These are phyloP conservation scores for Apodemus agrarius DNA, from an alignment of 2,797 vertebrate species.

Conservation along the genomic window DNA sequence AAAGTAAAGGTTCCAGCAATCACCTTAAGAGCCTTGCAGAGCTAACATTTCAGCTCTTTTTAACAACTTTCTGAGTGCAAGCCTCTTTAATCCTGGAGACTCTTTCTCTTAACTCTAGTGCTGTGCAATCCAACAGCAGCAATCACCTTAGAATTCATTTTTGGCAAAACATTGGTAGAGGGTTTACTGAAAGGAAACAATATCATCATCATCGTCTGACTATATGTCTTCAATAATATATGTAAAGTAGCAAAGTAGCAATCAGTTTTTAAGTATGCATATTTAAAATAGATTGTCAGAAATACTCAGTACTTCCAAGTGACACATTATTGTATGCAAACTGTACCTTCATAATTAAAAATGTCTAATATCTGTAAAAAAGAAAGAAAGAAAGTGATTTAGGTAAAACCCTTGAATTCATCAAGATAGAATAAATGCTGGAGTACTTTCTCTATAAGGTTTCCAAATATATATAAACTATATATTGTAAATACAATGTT, in stretches of 20 bases:
- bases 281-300: conserved; percentile 16
- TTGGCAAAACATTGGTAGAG: background rate
- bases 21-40: background rate
- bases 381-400: no score
- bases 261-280: background rate
- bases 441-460: no score
- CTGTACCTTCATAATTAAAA: conserved; percentile 62
- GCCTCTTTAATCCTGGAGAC: background rate
- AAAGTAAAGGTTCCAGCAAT: background rate
- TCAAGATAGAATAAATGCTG: no score
- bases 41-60: background rate
- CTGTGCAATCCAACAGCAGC: background rate
- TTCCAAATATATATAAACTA: no score
- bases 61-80: background rate
- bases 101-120: background rate
- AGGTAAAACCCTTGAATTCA: no score
- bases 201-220: background rate
- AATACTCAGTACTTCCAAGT: conserved; percentile 25
- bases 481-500: no score
- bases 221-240: conserved; percentile 12
- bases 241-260: conserved; percentile 49
- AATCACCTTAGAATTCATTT: conserved; percentile 21
- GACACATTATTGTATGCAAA: conserved; percentile 40
- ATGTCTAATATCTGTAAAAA: conserved; percentile 28
- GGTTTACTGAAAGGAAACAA: conserved; percentile 2